Base-by-base conservation (phyloP, 2,113 vertebrate species). In the Entomyzon cyanotis region DNA sequence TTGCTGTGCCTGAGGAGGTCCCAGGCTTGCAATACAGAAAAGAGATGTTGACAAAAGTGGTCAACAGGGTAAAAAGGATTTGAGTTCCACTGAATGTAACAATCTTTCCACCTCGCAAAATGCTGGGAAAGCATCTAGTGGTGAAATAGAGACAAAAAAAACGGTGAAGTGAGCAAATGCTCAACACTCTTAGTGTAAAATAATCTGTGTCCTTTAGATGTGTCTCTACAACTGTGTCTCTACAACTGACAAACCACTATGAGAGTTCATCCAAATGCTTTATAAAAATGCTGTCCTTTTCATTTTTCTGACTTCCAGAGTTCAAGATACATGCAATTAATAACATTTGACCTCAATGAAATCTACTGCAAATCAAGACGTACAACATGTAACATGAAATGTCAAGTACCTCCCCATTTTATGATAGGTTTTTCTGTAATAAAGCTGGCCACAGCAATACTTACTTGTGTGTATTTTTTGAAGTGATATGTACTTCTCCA, bases 401-500 rank as follows among this genome's bases (percentile, higher is more conserved):
- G 6, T 9, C 24, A 70, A 71, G 30, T 20, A 87, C 10, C 12
- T 81, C 24, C 31, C 30, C 12, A 49, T 31, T 81, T 33, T 35
- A 35, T 15, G 25, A 39, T 3, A 77, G 31, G 9, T 5, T 70
- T 89, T 87, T 33, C 31, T 56, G 17, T 35, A 20, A 59, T 19
- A 68, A 91, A 94, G 41, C 37, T 76, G 30, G 37, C 23, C 50
- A 65, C 35, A 11, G 7, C 4, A 28, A 12, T 90, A 98, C 99
- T 98, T 96, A 99, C 99, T 96, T 39, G 98, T 98, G 68, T 99
- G 98, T 96, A 99, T 99, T 96, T 98, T 99, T 96, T 99, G 99
- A 79, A 98, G 97, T 4, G 98, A 98, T 59, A 99, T 97, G 77
- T 99, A 98, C 90, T 98, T 99, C 97, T 99, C 99, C 89, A 99